Percentiles rank a stretch among this genome's conserved stretches.
These are phyloP conservation scores for Actinia equina DNA, from an alignment of 64 coral and sea anemone genomes.

Conservation along the genomic window DNA sequence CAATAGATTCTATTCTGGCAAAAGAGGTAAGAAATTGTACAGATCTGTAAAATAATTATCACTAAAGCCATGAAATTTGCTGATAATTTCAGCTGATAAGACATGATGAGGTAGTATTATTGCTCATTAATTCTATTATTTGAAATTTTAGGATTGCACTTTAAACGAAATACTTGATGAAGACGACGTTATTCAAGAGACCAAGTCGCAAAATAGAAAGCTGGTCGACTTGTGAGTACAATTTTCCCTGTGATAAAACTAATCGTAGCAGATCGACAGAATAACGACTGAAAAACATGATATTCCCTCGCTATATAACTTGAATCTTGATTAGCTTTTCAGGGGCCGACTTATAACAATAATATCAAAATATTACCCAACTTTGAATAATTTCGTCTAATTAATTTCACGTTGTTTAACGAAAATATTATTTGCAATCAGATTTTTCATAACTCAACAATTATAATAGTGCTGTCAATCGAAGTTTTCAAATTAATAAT, in stretches of 20 bases:
- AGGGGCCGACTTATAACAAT: background rate
- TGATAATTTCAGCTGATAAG: background rate
- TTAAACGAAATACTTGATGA: constrained; percentile 94
- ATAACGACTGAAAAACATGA: background rate
- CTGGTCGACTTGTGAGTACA: constrained; percentile 94
- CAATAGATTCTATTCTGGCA: constrained; percentile 86
- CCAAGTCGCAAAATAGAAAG: constrained; percentile 99
- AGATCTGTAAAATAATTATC: background rate
- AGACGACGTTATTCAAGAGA: constrained; percentile 97
- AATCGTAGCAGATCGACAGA: background rate
- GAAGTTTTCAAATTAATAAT: background rate
- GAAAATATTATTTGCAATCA: background rate
- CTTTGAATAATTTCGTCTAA: background rate
- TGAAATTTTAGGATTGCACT: constrained; percentile 72
- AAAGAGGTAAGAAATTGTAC: constrained; percentile 75
- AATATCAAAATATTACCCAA: background rate
- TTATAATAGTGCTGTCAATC: background rate
- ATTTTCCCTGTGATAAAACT: background rate
- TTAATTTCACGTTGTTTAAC: background rate
- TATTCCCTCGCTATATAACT: background rate
- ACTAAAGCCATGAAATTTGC: background rate
- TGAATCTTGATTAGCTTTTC: background rate
- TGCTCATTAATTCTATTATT: background rate
- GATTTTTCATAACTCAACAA: background rate
- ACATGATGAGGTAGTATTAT: background rate